Evolutionary conservation across 2,888 invertebrate species (phyloP).

Genomic region (Hartigia nigra): DNA sequence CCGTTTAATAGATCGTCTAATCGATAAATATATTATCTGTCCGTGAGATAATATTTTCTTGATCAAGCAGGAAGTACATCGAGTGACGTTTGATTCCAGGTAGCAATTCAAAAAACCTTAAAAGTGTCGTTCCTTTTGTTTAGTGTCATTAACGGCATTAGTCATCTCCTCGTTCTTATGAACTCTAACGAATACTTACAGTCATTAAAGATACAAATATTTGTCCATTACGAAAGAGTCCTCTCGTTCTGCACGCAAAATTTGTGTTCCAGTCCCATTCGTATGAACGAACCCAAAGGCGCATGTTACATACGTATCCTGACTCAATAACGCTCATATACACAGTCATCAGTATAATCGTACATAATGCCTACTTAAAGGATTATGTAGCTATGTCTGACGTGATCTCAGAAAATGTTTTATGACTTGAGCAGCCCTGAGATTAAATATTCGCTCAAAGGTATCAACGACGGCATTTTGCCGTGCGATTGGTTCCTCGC

Average conservation of each 20-base stretch:
- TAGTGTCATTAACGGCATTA: not conserved
- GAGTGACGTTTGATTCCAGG: not conserved
- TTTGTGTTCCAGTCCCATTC: not conserved
- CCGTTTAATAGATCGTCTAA: not conserved
- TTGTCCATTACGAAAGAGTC: not conserved
- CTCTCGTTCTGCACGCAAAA: not conserved
- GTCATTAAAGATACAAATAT: not conserved
- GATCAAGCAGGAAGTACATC: not conserved
- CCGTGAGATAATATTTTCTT: not conserved
- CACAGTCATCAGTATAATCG: not conserved
- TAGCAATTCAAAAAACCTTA: not conserved
- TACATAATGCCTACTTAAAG: not conserved
- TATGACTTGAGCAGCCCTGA: conserved; percentile 5
- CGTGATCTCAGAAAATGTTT: not conserved
- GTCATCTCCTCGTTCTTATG: not conserved
- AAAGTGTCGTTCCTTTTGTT: not conserved
- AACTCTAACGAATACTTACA: not conserved
- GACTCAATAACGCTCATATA: not conserved
- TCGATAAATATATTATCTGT: not conserved
- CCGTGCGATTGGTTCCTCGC: not conserved
- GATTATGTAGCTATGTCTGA: not conserved
- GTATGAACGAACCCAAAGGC: not conserved
- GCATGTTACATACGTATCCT: not conserved
- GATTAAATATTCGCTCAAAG: conserved; percentile 2
- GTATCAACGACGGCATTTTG: not conserved